These are phyloP conservation scores for Dinomys branickii DNA, from an alignment of 2,113 vertebrate genomes.

Conservation along the genomic window DNA sequence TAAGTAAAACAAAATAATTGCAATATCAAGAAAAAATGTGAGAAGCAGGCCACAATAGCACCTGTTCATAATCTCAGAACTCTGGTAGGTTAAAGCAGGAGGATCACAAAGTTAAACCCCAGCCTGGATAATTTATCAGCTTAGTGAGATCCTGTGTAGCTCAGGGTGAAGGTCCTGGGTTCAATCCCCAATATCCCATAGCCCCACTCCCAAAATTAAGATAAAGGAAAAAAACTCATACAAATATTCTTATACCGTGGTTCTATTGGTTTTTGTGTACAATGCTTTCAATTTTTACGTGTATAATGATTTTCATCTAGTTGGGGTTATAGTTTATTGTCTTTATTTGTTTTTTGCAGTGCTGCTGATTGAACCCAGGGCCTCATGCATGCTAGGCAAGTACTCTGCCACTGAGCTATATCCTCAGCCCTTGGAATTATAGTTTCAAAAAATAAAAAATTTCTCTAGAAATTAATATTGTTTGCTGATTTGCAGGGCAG, in stretches of 20 bases:
- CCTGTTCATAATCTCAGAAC: too few relatives aligned
- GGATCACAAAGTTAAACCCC: too few relatives aligned
- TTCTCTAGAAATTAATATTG: neutral
- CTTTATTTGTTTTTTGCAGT: neutral
- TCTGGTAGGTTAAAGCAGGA: too few relatives aligned
- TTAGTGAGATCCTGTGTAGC: neutral
- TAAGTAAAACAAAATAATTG: neutral
- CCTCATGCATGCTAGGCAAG: neutral
- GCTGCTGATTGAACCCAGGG: neutral
- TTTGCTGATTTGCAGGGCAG: neutral
- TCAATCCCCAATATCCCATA: neutral
- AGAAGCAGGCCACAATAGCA: too few relatives aligned
- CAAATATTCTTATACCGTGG: neutral
- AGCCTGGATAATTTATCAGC: neutral
- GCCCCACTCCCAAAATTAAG: neutral
- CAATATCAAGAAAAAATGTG: conserved; percentile 1
- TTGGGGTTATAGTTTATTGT: neutral
- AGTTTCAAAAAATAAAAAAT: neutral
- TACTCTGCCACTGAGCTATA: neutral
- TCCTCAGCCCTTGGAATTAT: neutral
- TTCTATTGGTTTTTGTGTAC: neutral
- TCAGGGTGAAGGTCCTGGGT: neutral
- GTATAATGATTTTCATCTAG: neutral
- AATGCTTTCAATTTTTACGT: neutral
- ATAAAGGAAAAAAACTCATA: neutral